A percentile compares a stretch with the other conserved stretches of the same genome.
Conservation (phyloP, 1,140 invertebrate genomes). For the Drosophila hydei region DNA sequence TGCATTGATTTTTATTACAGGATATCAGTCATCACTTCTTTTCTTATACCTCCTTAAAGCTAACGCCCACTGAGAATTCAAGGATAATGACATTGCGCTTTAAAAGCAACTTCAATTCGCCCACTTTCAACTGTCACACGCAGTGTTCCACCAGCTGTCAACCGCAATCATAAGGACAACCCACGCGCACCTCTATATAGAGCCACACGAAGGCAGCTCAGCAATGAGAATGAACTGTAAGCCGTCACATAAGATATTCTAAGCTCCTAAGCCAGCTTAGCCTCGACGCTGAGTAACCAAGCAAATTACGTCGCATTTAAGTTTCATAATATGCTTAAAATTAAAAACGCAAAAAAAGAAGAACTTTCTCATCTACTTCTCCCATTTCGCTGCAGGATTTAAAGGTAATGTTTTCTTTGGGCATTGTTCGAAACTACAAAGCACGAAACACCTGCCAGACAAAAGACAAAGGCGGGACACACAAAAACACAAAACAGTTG, state of each 20-base stretch:
- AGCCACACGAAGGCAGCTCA: background rate
- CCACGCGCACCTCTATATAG: background rate
- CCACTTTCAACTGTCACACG: constrained; percentile 25
- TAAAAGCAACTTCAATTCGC: constrained; percentile 6
- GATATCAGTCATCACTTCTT: background rate
- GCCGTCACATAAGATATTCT: constrained; percentile 19
- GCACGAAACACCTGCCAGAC: constrained; percentile 45
- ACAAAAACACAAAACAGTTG: constrained; percentile 29
- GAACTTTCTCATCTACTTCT: constrained; percentile 16
- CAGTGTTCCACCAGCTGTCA: constrained; percentile 34
- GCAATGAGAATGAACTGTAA: constrained; percentile 1
- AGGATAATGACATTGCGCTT: constrained; percentile 55
- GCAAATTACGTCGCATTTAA: constrained; percentile 80
- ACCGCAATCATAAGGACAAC: constrained; percentile 37
- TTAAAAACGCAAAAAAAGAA: constrained; percentile 57
- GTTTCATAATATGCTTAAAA: constrained; percentile 79
- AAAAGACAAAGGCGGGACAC: constrained; percentile 5
- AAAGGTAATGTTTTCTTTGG: constrained; percentile 64
- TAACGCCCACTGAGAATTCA: constrained; percentile 47
- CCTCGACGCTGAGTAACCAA: constrained; percentile 58
- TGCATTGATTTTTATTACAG: background rate
- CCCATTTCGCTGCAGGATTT: constrained; percentile 8
- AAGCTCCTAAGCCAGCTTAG: constrained; percentile 63
- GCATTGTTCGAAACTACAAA: constrained; percentile 66
- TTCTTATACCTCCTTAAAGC: constrained; percentile 39